Evolutionary conservation across 2,797 vertebrate species (phyloP).

Genomic region (Thunnus albacares): DNA sequence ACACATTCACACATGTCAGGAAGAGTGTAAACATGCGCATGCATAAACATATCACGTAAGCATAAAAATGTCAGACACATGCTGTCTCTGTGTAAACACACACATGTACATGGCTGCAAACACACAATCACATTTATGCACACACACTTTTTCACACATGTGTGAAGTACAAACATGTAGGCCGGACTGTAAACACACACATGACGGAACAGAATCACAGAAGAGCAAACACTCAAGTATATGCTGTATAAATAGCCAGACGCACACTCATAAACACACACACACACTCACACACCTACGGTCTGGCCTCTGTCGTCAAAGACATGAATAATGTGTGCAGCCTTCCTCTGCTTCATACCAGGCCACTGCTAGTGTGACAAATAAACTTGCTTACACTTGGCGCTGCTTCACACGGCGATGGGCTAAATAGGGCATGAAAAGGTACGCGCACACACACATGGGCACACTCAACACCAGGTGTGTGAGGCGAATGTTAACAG

Average conservation of each 20-base stretch:
- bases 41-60: constrained; percentile 57
- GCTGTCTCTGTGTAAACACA: constrained; percentile 40
- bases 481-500: constrained; percentile 69
- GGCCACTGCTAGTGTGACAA: constrained; percentile 72
- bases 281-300: constrained; percentile 33
- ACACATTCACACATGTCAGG: constrained; percentile 51
- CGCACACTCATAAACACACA: background rate
- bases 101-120: constrained; percentile 4
- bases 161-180: constrained; percentile 38
- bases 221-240: constrained; percentile 41
- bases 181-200: constrained; percentile 50
- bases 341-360: constrained; percentile 55
- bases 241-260: constrained; percentile 34
- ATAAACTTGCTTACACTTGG: constrained; percentile 76
- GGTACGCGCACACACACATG: constrained; percentile 39
- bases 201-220: constrained; percentile 38
- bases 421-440: constrained; percentile 83
- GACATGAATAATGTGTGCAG: constrained; percentile 56
- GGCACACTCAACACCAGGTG: constrained; percentile 72
- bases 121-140: background rate
- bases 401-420: constrained; percentile 67
- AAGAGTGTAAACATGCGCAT: constrained; percentile 52
- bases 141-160: constrained; percentile 36
- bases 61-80: constrained; percentile 45
- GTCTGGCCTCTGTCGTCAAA: constrained; percentile 7